Evolutionary conservation across 2,113 vertebrate genomes (phyloP).

Genomic region (Sander lucioperca): DNA sequence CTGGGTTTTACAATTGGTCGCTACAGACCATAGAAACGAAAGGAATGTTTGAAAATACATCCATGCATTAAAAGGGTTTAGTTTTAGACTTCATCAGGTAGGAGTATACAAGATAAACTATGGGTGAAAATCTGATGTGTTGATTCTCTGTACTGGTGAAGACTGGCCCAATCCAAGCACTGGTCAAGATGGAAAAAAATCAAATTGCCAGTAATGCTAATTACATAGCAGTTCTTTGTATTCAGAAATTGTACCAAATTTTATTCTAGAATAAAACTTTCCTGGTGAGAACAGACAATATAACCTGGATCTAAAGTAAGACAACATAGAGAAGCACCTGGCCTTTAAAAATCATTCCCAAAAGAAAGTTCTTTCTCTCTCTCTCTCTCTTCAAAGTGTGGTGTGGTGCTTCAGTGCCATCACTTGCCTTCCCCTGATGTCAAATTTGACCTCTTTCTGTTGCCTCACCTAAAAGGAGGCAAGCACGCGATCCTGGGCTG

Average conservation of each 20-base stretch:
- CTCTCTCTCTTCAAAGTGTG: slow-evolving; percentile 65
- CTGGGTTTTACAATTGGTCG: too few species aligned
- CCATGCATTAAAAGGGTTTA: too few species aligned
- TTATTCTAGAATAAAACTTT: background rate
- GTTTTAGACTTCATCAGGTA: background rate
- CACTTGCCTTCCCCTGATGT: slow-evolving; percentile 73
- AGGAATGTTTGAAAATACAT: too few species aligned
- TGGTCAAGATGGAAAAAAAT: too few species aligned
- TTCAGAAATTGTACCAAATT: background rate
- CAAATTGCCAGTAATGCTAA: background rate
- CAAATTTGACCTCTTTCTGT: slow-evolving; percentile 81
- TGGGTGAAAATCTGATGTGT: background rate
- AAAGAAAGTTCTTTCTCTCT: slow-evolving; percentile 59
- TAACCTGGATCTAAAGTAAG: slow-evolving; percentile 50
- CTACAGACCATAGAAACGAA: too few species aligned
- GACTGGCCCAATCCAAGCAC: background rate
- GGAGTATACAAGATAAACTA: background rate
- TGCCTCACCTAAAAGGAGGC: slow-evolving; percentile 75
- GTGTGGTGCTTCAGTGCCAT: slow-evolving; percentile 60
- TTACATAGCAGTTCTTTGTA: background rate
- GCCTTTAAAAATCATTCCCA: slow-evolving; percentile 72
- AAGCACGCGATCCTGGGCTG: slow-evolving; percentile 73
- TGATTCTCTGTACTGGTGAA: background rate
- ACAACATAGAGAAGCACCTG: slow-evolving; percentile 52
- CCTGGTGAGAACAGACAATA: slow-evolving; percentile 15